phyloP scores from a whole-genome alignment of 1,140 invertebrate genomes.

The Bombus superbus region DNA sequence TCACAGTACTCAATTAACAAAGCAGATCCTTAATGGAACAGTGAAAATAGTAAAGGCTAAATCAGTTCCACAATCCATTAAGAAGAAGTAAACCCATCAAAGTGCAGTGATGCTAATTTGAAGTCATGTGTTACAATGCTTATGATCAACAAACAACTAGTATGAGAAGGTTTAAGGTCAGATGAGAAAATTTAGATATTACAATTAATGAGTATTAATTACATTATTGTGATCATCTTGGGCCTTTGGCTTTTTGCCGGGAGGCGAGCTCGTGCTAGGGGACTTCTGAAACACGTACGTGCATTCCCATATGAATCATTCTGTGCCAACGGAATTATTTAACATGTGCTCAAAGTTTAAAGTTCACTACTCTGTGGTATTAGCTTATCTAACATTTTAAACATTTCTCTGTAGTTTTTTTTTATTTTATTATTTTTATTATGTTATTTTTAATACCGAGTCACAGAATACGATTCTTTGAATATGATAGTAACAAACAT shows the following conservation, averaged over 20 bases:
- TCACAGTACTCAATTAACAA: constrained; percentile 69
- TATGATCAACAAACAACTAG: constrained; percentile 72
- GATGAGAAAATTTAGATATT: constrained; percentile 74
- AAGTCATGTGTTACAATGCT: constrained; percentile 69
- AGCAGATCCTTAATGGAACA: constrained; percentile 65
- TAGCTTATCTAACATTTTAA: constrained; percentile 3
- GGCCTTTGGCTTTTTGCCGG: constrained; percentile 81
- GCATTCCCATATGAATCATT: constrained; percentile 77
- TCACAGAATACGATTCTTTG: constrained; percentile 55
- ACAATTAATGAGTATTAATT: constrained; percentile 81
- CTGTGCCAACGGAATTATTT: constrained; percentile 52
- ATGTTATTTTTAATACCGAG: constrained; percentile 6
- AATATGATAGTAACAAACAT: constrained; percentile 47
- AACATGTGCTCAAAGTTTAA: constrained; percentile 54
- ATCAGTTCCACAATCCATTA: constrained; percentile 59
- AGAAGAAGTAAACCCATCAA: constrained; percentile 52
- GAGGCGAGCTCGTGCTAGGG: constrained; percentile 80
- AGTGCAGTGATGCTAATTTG: constrained; percentile 60
- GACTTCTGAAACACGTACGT: constrained; percentile 81
- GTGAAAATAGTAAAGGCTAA: constrained; percentile 43
- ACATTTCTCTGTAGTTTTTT: constrained; percentile 21
- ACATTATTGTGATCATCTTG: constrained; percentile 81
- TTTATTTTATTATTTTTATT: too few species aligned
- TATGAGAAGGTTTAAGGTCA: constrained; percentile 68
- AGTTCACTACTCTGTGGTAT: neutral